Conservation (phyloP, 2,888 invertebrate species). For the Erynnis tages region DNA sequence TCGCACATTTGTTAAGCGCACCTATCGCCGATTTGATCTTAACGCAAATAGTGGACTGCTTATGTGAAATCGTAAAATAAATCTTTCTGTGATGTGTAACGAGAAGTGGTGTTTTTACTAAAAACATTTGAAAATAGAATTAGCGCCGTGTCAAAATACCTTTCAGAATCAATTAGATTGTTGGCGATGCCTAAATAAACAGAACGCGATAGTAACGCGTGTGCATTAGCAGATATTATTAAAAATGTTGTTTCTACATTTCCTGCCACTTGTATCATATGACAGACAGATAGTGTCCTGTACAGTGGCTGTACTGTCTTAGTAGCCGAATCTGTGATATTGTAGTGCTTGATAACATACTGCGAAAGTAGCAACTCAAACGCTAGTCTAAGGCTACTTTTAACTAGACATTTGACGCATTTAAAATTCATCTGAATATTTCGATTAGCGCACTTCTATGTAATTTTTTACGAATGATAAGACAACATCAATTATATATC, state of each 20-base stretch:
- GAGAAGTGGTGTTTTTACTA: not conserved
- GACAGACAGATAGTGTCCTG: slow-evolving; percentile 1
- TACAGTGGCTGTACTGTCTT: too few species aligned
- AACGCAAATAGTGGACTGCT: not conserved
- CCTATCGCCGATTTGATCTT: not conserved
- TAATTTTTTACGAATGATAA: too few species aligned
- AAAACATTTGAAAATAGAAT: not conserved
- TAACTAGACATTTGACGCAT: too few species aligned
- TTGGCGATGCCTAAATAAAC: not conserved
- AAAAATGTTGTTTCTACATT: slow-evolving; percentile 1
- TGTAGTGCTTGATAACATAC: not conserved
- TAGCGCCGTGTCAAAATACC: not conserved
- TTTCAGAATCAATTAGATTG: not conserved
- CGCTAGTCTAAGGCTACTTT: too few species aligned
- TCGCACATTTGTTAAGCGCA: not conserved
- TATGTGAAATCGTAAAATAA: too few species aligned
- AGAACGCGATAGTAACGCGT: not conserved
- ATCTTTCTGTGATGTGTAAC: too few species aligned
- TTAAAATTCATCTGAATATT: too few species aligned
- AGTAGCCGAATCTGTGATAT: not conserved
- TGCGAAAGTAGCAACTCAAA: too few species aligned
- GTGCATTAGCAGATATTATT: not conserved
- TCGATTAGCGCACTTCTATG: too few species aligned
- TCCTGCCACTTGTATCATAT: not conserved
- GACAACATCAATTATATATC: too few species aligned